phyloP scores from a whole-genome alignment of 2,888 invertebrate species.

The Rhagonycha fulva region DNA sequence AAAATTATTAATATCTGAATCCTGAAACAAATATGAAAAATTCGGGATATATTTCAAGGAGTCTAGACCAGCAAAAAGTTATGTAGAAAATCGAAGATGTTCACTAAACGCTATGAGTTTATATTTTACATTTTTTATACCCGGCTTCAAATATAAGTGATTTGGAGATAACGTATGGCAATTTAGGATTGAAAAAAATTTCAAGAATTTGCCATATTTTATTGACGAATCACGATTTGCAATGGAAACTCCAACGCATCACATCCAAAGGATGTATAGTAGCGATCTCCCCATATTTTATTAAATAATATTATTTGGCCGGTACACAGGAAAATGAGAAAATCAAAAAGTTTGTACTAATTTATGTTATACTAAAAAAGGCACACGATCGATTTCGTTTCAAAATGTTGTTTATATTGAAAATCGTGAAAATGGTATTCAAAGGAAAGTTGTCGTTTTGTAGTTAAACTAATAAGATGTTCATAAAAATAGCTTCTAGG shows the following conservation, averaged over 20 bases:
- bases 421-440: not conserved
- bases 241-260: constrained; percentile 17
- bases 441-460: constrained; percentile 8
- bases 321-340: not conserved
- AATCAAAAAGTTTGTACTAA: not conserved
- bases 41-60: not conserved
- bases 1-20: not conserved
- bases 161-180: constrained; percentile 15
- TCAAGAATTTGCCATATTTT: constrained; percentile 6
- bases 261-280: not conserved
- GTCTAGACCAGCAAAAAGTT: constrained; percentile 2
- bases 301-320: not conserved
- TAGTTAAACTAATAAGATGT: constrained; percentile 30
- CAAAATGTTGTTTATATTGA: not conserved
- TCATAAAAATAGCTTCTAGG: constrained; percentile 31
- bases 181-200: constrained; percentile 16
- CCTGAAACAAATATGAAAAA: not conserved
- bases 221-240: not conserved
- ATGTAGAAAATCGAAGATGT: not conserved
- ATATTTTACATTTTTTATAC: constrained; percentile 1
- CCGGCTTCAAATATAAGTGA: constrained; percentile 4
- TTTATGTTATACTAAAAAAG: not conserved
- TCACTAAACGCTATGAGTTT: not conserved
- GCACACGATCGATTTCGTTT: not conserved
- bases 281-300: not conserved